Conservation (phyloP, 2,797 vertebrate genomes). For the Hemitrygon akajei region DNA sequence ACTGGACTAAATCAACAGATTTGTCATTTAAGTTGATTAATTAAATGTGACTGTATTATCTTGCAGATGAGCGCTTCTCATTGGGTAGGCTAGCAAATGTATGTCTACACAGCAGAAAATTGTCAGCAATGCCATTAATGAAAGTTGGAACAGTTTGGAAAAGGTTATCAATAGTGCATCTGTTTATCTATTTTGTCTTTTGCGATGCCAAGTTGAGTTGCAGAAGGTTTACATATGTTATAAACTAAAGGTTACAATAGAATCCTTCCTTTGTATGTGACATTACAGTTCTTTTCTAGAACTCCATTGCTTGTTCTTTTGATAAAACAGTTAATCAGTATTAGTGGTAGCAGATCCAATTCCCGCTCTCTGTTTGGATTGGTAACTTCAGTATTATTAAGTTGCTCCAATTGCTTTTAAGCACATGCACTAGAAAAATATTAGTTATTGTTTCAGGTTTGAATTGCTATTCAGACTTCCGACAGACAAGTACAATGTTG, state of each 20-base stretch:
- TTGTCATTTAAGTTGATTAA: not conserved
- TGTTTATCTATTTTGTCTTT: not conserved
- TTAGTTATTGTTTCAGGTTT: not conserved
- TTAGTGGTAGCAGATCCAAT: not conserved
- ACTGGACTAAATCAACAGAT: not conserved
- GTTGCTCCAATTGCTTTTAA: not conserved
- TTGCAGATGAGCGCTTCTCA: not conserved
- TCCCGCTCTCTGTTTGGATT: not conserved
- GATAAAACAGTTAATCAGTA: not conserved
- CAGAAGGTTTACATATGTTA: no score
- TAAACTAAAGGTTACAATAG: no score
- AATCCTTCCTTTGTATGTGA: no score
- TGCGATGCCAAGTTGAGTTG: no score
- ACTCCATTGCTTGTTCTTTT: no score
- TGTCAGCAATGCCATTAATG: not conserved
- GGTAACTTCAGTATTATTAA: not conserved
- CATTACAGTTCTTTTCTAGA: no score
- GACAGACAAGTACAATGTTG: not conserved
- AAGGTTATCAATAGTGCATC: not conserved
- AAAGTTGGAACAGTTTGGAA: not conserved
- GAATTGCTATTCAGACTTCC: not conserved
- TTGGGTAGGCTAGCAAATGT: not conserved
- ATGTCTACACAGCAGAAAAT: not conserved
- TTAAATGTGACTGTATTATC: not conserved
- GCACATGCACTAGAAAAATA: not conserved